phyloP scores from a whole-genome alignment of 2,113 vertebrate genomes.

The Carlito syrichta region DNA sequence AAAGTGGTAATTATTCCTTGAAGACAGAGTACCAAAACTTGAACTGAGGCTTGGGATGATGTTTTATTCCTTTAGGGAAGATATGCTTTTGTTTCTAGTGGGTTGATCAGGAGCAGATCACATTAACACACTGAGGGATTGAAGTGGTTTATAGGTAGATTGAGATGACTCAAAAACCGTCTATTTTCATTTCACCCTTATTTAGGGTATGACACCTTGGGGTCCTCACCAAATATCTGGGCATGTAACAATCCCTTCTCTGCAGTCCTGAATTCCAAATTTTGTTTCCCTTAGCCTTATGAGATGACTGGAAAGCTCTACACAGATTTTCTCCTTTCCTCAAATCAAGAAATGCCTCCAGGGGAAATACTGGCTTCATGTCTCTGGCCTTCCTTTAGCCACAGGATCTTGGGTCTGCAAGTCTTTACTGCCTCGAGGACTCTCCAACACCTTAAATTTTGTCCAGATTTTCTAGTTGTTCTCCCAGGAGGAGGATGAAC shows the following conservation, averaged over 20 bases:
- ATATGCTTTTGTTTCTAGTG: neutral
- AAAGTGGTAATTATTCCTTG: neutral
- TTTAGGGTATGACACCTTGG: neutral
- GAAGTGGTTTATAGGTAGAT: neutral
- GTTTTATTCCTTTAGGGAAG: neutral
- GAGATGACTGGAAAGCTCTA: neutral
- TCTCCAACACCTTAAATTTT: neutral
- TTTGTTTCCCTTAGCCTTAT: neutral
- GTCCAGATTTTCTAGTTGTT: neutral
- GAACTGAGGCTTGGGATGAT: neutral
- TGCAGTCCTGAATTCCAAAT: too few species aligned
- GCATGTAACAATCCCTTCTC: neutral
- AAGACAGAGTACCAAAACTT: neutral
- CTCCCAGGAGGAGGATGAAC: neutral
- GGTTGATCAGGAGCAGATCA: neutral
- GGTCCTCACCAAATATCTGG: neutral
- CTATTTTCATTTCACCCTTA: neutral
- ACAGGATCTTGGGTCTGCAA: neutral
- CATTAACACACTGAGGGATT: neutral
- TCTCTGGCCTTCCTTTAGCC: neutral
- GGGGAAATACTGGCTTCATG: neutral
- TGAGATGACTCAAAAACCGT: neutral
- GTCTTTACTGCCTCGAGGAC: neutral
- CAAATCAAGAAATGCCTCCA: neutral
- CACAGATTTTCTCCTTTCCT: neutral